Evolutionary conservation across 2,888 invertebrate species (phyloP).

Genomic region (Lumbricus terrestris): DNA sequence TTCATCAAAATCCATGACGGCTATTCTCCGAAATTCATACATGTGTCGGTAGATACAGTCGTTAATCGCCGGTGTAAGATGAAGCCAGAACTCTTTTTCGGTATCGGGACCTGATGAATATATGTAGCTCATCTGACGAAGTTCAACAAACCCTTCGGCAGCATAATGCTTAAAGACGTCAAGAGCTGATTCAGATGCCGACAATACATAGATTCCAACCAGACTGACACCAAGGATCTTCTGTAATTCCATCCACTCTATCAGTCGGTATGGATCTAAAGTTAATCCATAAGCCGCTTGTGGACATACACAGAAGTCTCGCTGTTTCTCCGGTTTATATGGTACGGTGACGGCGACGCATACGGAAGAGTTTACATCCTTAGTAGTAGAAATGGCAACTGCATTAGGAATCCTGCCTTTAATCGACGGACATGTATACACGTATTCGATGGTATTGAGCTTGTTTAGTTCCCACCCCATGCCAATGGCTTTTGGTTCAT

Average conservation of each 20-base stretch:
- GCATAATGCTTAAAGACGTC: background rate
- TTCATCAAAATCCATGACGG: constrained; percentile 35
- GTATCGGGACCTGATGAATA: background rate
- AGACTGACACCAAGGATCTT: constrained; percentile 16
- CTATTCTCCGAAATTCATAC: constrained; percentile 32
- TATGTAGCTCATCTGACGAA: background rate
- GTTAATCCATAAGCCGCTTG: background rate
- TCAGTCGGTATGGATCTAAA: background rate
- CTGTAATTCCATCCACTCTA: constrained; percentile 25
- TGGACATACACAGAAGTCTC: background rate
- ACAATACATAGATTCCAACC: background rate
- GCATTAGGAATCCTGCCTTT: background rate
- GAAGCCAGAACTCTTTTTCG: background rate
- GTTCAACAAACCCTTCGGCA: background rate
- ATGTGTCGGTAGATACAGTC: constrained; percentile 40
- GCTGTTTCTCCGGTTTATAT: background rate
- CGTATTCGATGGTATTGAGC: background rate
- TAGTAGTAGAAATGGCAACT: background rate
- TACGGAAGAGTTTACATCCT: background rate
- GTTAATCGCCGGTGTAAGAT: constrained; percentile 26
- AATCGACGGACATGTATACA: background rate
- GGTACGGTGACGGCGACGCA: background rate
- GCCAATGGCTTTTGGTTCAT: background rate
- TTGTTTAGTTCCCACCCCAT: background rate
- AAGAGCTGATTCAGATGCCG: background rate